A percentile compares a stretch with the other conserved stretches of the same genome.
phyloP scores from a whole-genome alignment of 2,888 invertebrate species.

The Nephrotoma appendiculata region DNA sequence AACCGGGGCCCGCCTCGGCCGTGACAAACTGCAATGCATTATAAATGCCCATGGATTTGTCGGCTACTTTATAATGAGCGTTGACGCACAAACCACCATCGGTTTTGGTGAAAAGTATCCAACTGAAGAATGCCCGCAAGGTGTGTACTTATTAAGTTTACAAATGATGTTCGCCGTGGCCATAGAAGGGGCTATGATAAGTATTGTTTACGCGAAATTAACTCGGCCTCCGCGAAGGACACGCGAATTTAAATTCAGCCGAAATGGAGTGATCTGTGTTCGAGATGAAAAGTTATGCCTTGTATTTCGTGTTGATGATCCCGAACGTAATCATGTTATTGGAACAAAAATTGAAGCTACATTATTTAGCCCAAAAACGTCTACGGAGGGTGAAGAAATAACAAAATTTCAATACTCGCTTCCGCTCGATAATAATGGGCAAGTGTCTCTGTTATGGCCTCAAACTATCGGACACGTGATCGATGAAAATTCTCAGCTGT shows the following conservation, averaged over 20 bases:
- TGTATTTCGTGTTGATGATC: slow-evolving; percentile 69
- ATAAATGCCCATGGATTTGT: slow-evolving; percentile 45
- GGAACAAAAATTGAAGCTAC: slow-evolving; percentile 59
- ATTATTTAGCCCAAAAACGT: slow-evolving; percentile 25
- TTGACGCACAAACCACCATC: slow-evolving; percentile 75
- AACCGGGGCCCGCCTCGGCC: slow-evolving; percentile 27
- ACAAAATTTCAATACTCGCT: slow-evolving; percentile 60
- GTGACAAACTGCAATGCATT: slow-evolving; percentile 37
- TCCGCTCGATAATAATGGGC: slow-evolving; percentile 46
- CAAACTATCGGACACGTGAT: slow-evolving; percentile 75
- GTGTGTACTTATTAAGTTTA: slow-evolving; percentile 63
- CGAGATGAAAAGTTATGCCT: slow-evolving; percentile 65
- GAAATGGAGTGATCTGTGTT: slow-evolving; percentile 55
- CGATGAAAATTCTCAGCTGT: slow-evolving; percentile 61
- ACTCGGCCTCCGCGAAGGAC: slow-evolving; percentile 62
- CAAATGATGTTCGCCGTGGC: slow-evolving; percentile 57
- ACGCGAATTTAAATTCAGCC: slow-evolving; percentile 69
- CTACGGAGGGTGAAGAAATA: slow-evolving; percentile 52
- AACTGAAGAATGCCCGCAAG: slow-evolving; percentile 73
- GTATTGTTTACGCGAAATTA: slow-evolving; percentile 62
- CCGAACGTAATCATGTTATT: slow-evolving; percentile 60
- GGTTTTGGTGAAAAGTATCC: slow-evolving; percentile 73
- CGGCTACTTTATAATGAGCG: slow-evolving; percentile 63
- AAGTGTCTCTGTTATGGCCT: slow-evolving; percentile 72
- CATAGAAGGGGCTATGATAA: slow-evolving; percentile 41